phyloP scores from a whole-genome alignment of 2,113 vertebrate species.

The Calonectris borealis region DNA sequence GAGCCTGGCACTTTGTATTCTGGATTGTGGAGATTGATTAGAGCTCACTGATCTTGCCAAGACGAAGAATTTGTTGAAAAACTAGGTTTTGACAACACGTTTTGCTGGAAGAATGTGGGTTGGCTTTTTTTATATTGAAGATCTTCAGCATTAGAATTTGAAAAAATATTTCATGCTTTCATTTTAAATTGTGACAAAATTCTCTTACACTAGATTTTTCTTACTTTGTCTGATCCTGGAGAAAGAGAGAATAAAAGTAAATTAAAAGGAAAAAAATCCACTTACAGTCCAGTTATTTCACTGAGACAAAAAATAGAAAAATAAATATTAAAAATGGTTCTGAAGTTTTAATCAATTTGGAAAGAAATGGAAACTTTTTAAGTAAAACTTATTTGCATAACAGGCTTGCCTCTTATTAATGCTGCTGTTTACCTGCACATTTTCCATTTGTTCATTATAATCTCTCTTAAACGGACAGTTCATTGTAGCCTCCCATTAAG shows the following conservation, averaged over 20 bases:
- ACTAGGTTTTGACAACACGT: not conserved
- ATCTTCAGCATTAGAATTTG: not conserved
- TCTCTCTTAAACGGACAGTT: not conserved
- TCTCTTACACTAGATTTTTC: not conserved
- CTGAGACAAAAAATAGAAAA: not conserved
- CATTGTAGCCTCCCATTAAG: not conserved
- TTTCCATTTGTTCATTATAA: not conserved
- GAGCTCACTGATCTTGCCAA: not conserved
- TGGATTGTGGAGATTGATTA: not conserved
- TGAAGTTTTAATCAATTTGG: not conserved
- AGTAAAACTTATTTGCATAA: not conserved
- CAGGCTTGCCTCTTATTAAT: not conserved
- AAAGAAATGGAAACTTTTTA: not conserved
- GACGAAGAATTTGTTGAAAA: not conserved
- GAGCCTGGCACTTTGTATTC: not conserved
- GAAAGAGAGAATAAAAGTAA: not conserved
- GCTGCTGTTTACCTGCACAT: not conserved
- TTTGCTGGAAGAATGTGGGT: not conserved
- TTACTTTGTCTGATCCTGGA: not conserved
- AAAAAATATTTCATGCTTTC: not conserved
- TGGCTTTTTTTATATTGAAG: not conserved
- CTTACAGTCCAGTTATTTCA: not conserved
- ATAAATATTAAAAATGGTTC: not conserved
- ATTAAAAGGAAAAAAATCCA: not conserved
- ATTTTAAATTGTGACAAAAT: not conserved